Evolutionary conservation across 2,113 vertebrate genomes (phyloP).

Genomic region (Pelecanus crispus): DNA sequence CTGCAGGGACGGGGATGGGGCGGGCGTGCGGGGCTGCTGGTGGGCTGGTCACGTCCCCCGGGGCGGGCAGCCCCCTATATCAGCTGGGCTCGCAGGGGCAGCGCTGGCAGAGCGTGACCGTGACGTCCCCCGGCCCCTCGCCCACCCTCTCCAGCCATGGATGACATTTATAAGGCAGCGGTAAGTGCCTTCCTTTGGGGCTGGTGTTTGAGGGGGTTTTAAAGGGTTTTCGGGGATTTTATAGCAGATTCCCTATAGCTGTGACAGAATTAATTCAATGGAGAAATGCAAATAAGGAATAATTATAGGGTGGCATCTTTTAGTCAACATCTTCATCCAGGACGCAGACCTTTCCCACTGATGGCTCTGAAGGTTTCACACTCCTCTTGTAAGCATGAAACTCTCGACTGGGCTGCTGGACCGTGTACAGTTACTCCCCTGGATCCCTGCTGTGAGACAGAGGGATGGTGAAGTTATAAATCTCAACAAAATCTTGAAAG

Average conservation of each 20-base stretch:
- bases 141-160: slow-evolving; percentile 65
- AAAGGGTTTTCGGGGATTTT: accelerated
- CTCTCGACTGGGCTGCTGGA: background rate
- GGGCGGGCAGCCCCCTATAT: slow-evolving; percentile 46
- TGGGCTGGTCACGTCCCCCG: background rate
- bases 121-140: background rate
- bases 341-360: background rate
- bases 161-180: slow-evolving; percentile 86
- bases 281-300: background rate
- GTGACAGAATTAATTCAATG: background rate
- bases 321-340: background rate
- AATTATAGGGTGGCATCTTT: background rate
- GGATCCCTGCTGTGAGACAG: background rate
- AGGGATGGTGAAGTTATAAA: background rate
- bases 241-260: background rate
- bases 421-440: background rate
- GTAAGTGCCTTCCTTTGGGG: slow-evolving; percentile 60
- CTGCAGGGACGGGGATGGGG: background rate
- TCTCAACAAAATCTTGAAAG: background rate
- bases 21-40: background rate
- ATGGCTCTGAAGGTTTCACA: background rate
- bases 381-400: background rate
- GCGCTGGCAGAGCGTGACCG: background rate
- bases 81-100: background rate
- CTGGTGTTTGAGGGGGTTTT: accelerated